Base-by-base conservation (phyloP, 2,113 vertebrate species). In the Alethe castanea region DNA sequence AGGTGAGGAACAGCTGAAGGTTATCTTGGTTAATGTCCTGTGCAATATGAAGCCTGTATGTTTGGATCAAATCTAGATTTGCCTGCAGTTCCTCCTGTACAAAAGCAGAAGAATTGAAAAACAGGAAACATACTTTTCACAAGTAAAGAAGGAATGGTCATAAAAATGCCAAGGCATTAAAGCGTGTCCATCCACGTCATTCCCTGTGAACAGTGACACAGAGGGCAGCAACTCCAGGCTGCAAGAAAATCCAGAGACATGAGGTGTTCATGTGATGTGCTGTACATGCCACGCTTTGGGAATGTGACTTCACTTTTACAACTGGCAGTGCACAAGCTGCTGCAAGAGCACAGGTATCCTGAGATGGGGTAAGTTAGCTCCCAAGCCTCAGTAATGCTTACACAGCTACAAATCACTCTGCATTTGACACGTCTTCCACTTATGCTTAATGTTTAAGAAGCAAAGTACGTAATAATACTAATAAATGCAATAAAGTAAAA, bases 11-110 rank as follows among this genome's bases (percentile, higher is more conserved):
- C 73, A 99, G 98, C 44, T 98, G 98, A 78, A 99, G 97, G 95
- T 99, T 99, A 15, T 99, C 98, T 94, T 99, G 99, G 64, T 99
- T 99, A 64, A 99, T 99, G 54, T 99, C 99, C 96, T 99, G 99
- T 6, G 99, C 98, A 12, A 99, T 98, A 95, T 99, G 99, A 67
- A 99, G 98, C 87, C 99, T 98, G 97, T 99, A 99, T 0, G 99
- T 99, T 97, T 99, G 99, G 96, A 99, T 98, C 90, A 99, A 97
- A 96, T 99, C 99, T 94, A 98, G 94, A 89, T 99, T 99, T 67
- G 99, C 99, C 16, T 99, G 98, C 42, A 99, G 89, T 93, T 99
- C 99, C 31, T 99, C 99, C 99, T 99, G 94, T 83, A 78, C 85
- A 96, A 73, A 64, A 70, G 77, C 83, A 92, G 44, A 84, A 92